Conservation (phyloP, 2,797 vertebrate genomes). For the Miichthys miiuy region DNA sequence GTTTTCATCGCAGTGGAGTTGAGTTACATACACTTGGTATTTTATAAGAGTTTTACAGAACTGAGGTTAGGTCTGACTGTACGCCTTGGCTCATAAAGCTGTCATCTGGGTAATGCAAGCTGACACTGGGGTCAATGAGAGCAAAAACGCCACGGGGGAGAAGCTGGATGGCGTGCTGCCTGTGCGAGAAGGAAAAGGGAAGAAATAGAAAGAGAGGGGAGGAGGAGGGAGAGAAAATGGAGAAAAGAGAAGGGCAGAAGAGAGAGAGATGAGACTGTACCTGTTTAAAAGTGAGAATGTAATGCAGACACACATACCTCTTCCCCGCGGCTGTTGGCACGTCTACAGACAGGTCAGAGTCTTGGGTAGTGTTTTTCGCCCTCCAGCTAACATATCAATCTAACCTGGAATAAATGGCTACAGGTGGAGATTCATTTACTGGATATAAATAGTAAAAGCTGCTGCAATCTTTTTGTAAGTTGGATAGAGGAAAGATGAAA, state of each 20-base stretch:
- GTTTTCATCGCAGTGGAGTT: slow-evolving; percentile 50
- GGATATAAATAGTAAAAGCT: not conserved
- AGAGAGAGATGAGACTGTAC: slow-evolving; percentile 47
- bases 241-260: not conserved
- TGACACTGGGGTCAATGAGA: slow-evolving; percentile 59
- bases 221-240: not conserved
- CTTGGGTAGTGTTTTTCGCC: slow-evolving; percentile 36
- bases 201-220: not conserved
- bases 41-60: slow-evolving; percentile 52
- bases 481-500: not conserved
- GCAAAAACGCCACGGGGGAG: slow-evolving; percentile 14
- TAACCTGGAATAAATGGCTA: not conserved
- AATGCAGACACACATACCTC: slow-evolving; percentile 41
- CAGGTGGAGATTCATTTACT: not conserved
- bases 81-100: slow-evolving; percentile 67
- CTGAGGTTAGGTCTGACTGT: slow-evolving; percentile 41
- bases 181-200: not conserved
- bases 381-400: slow-evolving; percentile 34
- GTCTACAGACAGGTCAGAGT: slow-evolving; percentile 54
- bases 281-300: slow-evolving; percentile 49
- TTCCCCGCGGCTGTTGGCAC: slow-evolving; percentile 59
- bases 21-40: slow-evolving; percentile 51
- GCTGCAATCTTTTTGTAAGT: not conserved
- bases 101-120: slow-evolving; percentile 62
- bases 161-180: slow-evolving; percentile 38